Conservation (phyloP, 2,888 invertebrate species). For the Eumerus sabulonum region DNA sequence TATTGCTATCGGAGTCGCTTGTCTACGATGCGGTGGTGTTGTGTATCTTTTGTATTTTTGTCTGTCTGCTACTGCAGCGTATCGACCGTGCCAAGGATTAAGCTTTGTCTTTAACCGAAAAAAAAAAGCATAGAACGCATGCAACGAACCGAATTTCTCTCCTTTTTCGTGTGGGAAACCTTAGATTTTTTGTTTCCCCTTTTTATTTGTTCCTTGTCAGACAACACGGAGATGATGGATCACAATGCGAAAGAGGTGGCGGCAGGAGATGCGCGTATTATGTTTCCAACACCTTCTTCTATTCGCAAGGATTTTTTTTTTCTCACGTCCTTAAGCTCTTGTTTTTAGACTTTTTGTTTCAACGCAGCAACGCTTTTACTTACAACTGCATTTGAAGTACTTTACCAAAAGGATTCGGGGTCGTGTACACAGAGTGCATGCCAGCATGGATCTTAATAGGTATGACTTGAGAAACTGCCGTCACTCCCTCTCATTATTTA, state of each 20-base stretch:
- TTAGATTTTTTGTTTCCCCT: constrained; percentile 2
- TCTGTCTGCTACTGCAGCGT: constrained; percentile 39
- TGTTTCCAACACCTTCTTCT: constrained; percentile 42
- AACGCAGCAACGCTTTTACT: constrained; percentile 11
- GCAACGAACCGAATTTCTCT: constrained; percentile 39
- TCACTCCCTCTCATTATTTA: constrained; percentile 36
- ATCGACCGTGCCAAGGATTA: constrained; percentile 50
- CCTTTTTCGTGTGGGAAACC: constrained; percentile 21
- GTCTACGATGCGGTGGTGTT: no score
- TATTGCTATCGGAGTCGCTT: constrained; percentile 21
- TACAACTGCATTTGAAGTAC: constrained; percentile 3
- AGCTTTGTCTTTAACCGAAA: constrained; percentile 45
- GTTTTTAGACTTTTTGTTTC: neutral
- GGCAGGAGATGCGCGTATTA: constrained; percentile 55
- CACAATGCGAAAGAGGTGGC: no score
- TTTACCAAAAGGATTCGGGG: constrained; percentile 43
- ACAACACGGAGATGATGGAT: no score
- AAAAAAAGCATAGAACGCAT: constrained; percentile 38
- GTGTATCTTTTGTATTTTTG: constrained; percentile 54
- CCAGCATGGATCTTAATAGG: neutral
- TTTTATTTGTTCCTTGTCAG: constrained; percentile 31
- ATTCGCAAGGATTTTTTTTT: constrained; percentile 47
- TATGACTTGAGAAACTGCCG: constrained; percentile 25
- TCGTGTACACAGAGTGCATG: constrained; percentile 40
- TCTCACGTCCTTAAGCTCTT: constrained; percentile 57